Base-by-base conservation (phyloP, 92 coral and sea anemone genomes). In the Palythoa grandiflora region DNA sequence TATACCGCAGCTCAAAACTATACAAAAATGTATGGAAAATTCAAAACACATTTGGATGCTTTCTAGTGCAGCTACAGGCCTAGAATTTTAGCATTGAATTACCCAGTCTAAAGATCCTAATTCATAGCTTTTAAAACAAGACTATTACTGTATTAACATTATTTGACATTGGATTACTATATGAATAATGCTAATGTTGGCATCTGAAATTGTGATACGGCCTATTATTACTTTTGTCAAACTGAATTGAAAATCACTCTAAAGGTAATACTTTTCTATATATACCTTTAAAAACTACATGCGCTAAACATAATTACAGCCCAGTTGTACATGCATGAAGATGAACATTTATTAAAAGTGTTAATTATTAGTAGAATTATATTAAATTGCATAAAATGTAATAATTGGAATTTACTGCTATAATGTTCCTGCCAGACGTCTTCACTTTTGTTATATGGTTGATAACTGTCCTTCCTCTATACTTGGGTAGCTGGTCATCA, bases 391-490 rank as follows among this genome's bases (percentile, higher is more conserved):
- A 60, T 2, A 60, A 60, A 60, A 2, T 60, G 68, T 14, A 9
- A 51, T 1, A 0, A 57, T 57, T 10, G 14, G 12, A 7, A 57
- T 57, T 7, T 3, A 57, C 3, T 7, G 63, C 1, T 7, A 57
- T 7, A 57, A 14, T 57, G 15, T 57, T 10, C 68, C 68, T 60
- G 68, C 19, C 48, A 60, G 78, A 40, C 61, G 35, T 28, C 68
- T 75, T 87, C 38, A 87, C 84, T 76, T 50, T 75, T 5, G 68
- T 87, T 47, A 87, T 87, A 65, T 87, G 78, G 83, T 63, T 57
- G 39, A 86, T 47, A 44, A 86, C 65, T 6, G 47, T 61, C 55
- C 59, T 50, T 28, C 55, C 89, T 44, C 83, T 87, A 53, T 87
- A 87, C 5, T 13, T 51, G 77, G 89, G 89, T 77, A 87, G 17